A percentile compares a stretch with the other conserved stretches of the same genome.
phyloP scores from a whole-genome alignment of 2,888 invertebrate genomes.

The Sarcophaga rosellei region DNA sequence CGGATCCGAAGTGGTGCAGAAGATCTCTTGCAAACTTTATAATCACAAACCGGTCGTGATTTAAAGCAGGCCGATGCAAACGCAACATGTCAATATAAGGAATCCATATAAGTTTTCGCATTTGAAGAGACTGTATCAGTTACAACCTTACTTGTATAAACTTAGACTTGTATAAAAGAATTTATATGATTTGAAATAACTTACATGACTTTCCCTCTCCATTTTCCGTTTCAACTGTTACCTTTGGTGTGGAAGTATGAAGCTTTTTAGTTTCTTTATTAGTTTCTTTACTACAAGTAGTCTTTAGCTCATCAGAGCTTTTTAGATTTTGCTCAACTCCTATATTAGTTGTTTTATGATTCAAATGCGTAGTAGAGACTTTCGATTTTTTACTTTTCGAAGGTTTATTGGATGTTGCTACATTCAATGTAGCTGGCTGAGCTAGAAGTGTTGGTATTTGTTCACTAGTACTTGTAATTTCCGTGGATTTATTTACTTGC shows the following conservation, averaged over 20 bases:
- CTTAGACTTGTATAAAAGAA: too few species aligned
- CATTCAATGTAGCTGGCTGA: too few species aligned
- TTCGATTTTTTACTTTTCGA: slow-evolving; percentile 12
- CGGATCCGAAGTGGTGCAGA: too few species aligned
- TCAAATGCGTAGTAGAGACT: neutral
- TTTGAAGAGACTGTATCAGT: too few species aligned
- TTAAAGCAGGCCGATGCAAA: too few species aligned
- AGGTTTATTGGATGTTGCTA: too few species aligned
- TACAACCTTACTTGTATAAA: too few species aligned
- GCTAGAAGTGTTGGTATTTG: neutral
- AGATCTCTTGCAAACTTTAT: too few species aligned
- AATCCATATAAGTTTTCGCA: too few species aligned
- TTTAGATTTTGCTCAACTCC: neutral
- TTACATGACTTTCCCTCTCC: slow-evolving; percentile 15
- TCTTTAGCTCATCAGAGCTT: neutral
- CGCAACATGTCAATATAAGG: too few species aligned
- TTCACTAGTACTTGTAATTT: slow-evolving; percentile 66
- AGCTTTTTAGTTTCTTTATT: neutral
- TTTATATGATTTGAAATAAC: neutral
- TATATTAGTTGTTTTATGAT: neutral
- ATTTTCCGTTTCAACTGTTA: neutral
- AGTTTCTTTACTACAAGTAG: too few species aligned
- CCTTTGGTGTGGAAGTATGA: slow-evolving; percentile 20
- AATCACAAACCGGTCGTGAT: too few species aligned
- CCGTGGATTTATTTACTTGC: slow-evolving; percentile 41